Conservation (phyloP, 2,888 invertebrate genomes). For the Pasiphila rectangulata region DNA sequence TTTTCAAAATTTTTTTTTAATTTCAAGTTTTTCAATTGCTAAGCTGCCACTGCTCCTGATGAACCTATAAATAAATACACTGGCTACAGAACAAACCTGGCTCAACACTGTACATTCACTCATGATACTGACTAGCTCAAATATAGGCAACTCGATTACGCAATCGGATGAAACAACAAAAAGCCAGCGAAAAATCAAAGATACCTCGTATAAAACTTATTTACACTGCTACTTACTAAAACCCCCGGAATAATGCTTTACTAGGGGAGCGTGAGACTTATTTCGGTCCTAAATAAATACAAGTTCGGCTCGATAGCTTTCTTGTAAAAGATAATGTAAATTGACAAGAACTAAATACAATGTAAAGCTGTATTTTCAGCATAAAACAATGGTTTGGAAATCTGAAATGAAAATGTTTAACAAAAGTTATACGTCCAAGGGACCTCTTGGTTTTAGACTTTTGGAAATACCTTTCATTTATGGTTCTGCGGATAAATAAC, state of each 20-base stretch:
- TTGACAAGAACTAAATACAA: neutral
- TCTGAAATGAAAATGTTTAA: no score
- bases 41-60: no score
- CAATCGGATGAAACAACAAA: constrained; percentile 68
- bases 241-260: constrained; percentile 50
- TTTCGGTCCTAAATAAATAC: constrained; percentile 43
- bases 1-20: no score
- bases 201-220: constrained; percentile 53
- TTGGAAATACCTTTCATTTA: no score
- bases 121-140: constrained; percentile 43
- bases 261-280: constrained; percentile 43
- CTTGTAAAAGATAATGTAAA: constrained; percentile 8
- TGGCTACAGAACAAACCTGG: no score
- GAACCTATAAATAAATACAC: no score
- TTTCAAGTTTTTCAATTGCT: no score
- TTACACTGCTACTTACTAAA: constrained; percentile 57
- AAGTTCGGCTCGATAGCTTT: constrained; percentile 11
- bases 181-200: constrained; percentile 63
- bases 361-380: no score
- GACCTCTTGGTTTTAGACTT: no score
- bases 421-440: no score
- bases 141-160: constrained; percentile 64
- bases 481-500: no score
- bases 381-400: no score
- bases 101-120: neutral